Percentiles rank a stretch among this genome's conserved stretches.
Evolutionary conservation across 2,888 invertebrate genomes (phyloP).

Genomic region (Camptogramma bilineatum): DNA sequence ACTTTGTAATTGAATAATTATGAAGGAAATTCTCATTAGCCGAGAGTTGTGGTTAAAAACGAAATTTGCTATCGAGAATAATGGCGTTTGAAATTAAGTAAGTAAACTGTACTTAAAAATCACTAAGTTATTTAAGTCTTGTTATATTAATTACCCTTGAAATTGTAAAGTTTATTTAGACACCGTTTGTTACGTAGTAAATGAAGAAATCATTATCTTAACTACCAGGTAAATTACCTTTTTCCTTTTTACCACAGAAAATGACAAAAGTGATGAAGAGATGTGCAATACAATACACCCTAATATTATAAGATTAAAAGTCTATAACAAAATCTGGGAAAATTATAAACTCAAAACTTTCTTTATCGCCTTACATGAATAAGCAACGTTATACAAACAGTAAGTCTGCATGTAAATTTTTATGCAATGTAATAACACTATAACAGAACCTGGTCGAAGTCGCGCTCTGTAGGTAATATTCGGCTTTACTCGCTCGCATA

Average conservation of each 20-base stretch:
- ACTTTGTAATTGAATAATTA: conserved; percentile 62
- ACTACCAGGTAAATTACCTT: neutral
- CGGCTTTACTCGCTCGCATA: conserved; percentile 60
- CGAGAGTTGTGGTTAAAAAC: conserved; percentile 50
- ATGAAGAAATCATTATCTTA: neutral
- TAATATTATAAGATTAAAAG: neutral
- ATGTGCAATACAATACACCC: neutral
- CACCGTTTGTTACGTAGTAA: neutral
- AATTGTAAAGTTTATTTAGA: neutral
- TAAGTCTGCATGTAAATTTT: conserved; percentile 35
- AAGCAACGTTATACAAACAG: conserved; percentile 21
- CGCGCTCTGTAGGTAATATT: conserved; percentile 63
- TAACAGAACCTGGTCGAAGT: conserved; percentile 59
- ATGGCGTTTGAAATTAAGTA: conserved; percentile 43
- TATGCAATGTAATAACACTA: conserved; percentile 54
- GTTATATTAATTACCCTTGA: conserved; percentile 16
- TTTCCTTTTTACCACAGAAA: neutral
- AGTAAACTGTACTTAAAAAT: conserved; percentile 34
- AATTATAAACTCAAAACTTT: neutral
- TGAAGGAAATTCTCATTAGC: conserved; percentile 60
- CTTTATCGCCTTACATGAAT: conserved; percentile 3
- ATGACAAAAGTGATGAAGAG: neutral
- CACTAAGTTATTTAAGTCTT: conserved; percentile 28
- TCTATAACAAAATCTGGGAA: neutral
- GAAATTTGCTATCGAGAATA: conserved; percentile 48